phyloP scores from a whole-genome alignment of 2,888 invertebrate genomes.

The Thereva nobilitata region DNA sequence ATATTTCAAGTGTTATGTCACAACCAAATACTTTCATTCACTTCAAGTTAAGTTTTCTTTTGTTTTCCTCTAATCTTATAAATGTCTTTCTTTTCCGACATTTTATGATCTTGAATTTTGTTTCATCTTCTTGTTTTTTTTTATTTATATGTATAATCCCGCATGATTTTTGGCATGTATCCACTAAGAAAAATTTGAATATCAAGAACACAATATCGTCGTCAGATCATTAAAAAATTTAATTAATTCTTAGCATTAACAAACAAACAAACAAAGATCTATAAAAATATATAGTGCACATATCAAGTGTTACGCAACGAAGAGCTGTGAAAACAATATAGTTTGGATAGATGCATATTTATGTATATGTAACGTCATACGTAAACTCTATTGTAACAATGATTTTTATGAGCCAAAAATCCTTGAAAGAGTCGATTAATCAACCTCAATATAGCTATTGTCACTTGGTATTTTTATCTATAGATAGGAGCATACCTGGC shows the following conservation, averaged over 20 bases:
- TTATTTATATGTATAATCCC: too few relatives aligned
- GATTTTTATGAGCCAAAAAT: too few relatives aligned
- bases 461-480: slow-evolving; percentile 1
- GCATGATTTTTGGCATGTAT: too few relatives aligned
- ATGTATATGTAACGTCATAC: too few relatives aligned
- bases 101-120: too few relatives aligned
- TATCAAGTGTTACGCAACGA: neutral
- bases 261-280: neutral
- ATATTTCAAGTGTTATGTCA: slow-evolving; percentile 29
- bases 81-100: too few relatives aligned
- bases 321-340: neutral
- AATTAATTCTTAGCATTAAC: neutral
- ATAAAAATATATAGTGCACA: neutral
- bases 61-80: neutral
- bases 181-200: too few relatives aligned
- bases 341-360: neutral
- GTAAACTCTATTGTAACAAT: too few relatives aligned
- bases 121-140: too few relatives aligned
- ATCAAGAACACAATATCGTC: too few relatives aligned
- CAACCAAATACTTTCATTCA: neutral
- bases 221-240: too few relatives aligned
- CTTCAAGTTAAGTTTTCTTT: neutral
- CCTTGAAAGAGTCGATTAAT: neutral
- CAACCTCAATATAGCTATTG: slow-evolving; percentile 12
- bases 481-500: slow-evolving; percentile 1